phyloP scores from a whole-genome alignment of 2,888 invertebrate species.

The Idaea biselata region DNA sequence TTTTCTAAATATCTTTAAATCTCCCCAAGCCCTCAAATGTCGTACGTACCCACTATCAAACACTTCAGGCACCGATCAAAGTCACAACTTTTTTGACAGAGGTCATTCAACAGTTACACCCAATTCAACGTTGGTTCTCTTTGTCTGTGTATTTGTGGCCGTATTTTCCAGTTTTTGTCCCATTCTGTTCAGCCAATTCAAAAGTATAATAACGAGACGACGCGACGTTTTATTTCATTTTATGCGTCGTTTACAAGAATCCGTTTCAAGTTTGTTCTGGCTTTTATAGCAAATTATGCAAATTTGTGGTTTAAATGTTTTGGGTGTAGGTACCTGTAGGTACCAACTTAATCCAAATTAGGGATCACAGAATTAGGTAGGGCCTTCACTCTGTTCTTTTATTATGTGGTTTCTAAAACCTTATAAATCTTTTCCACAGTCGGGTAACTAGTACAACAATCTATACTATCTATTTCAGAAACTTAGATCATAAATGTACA shows the following conservation, averaged over 20 bases:
- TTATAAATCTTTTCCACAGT: no score
- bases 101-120: constrained; percentile 63
- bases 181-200: constrained; percentile 55
- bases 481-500: no score
- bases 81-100: constrained; percentile 56
- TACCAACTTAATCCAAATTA: no score
- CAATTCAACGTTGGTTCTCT: constrained; percentile 19
- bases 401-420: no score
- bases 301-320: constrained; percentile 34
- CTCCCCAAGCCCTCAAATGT: background rate
- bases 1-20: background rate
- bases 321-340: background rate
- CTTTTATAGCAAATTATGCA: constrained; percentile 59
- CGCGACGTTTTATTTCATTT: constrained; percentile 61
- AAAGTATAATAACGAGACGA: constrained; percentile 59
- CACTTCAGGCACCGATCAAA: background rate
- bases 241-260: constrained; percentile 70
- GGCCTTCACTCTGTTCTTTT: no score
- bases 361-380: background rate
- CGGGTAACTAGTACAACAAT: no score
- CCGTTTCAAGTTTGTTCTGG: constrained; percentile 52
- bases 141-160: constrained; percentile 36
- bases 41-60: background rate
- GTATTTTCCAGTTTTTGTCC: constrained; percentile 62
- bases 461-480: no score